Conservation (phyloP, 2,113 vertebrate genomes). For the human (Homo sapiens) region DNA sequence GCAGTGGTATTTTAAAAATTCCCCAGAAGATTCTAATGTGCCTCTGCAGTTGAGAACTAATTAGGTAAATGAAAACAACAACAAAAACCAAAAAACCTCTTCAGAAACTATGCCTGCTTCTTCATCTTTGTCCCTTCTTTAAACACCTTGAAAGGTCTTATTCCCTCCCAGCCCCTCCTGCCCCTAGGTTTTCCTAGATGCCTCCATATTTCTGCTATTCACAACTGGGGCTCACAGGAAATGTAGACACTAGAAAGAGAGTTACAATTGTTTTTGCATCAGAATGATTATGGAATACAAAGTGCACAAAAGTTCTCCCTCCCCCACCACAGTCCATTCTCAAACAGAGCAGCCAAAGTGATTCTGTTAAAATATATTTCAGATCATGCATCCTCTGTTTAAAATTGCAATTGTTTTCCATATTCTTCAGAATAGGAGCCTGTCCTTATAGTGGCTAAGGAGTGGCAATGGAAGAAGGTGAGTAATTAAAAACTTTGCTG, state of each 20-base stretch:
- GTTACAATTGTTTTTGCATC: background rate
- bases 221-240: background rate
- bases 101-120: background rate
- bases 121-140: background rate
- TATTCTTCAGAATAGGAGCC: background rate
- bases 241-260: background rate
- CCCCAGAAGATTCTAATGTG: background rate
- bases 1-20: slow-evolving; percentile 2
- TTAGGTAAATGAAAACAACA: background rate
- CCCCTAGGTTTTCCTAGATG: background rate
- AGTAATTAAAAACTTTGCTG: slow-evolving; percentile 6
- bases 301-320: background rate
- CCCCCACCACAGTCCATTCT: background rate
- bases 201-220: background rate
- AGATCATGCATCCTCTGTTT: background rate
- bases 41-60: background rate
- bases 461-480: background rate
- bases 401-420: background rate
- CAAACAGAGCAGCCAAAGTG: background rate
- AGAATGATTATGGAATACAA: background rate
- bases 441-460: background rate
- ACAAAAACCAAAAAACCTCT: background rate
- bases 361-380: background rate
- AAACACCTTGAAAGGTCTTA: background rate
- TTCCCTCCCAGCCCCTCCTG: background rate